These are phyloP conservation scores for Procambarus clarkii DNA, from an alignment of 1,140 invertebrate species.

Conservation along the genomic window DNA sequence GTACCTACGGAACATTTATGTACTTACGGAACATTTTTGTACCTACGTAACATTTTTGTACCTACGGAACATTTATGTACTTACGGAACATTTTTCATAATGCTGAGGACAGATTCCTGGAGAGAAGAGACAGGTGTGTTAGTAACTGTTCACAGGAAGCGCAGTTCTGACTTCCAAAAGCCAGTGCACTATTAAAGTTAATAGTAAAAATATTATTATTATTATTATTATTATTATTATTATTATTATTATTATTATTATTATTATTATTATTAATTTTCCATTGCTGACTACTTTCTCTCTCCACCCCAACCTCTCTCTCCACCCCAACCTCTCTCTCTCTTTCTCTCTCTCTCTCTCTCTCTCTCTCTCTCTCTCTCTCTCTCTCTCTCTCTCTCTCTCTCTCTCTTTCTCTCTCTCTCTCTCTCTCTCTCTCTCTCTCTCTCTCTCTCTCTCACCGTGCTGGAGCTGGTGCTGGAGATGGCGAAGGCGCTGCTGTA, in stretches of 20 bases:
- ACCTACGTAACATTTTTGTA: too few relatives aligned
- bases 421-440: not conserved
- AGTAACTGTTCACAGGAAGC: too few relatives aligned
- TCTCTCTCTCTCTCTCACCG: not conserved
- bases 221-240: not conserved
- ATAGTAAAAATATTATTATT: too few relatives aligned
- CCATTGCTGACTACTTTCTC: not conserved
- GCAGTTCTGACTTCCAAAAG: too few relatives aligned
- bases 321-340: not conserved
- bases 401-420: not conserved
- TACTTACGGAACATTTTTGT: too few relatives aligned
- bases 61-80: too few relatives aligned
- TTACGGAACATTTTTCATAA: not conserved
- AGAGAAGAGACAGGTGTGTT: not conserved
- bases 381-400: conserved; percentile 17
- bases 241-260: not conserved
- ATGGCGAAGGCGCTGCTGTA: too few relatives aligned
- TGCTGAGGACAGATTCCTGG: not conserved
- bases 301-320: not conserved
- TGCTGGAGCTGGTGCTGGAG: not conserved
- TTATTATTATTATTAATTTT: not conserved
- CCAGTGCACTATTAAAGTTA: too few relatives aligned
- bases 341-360: not conserved
- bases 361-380: not conserved
- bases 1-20: too few relatives aligned